Base-by-base conservation (phyloP, 1,140 invertebrate species). In the Aphelinus atriplicis region DNA sequence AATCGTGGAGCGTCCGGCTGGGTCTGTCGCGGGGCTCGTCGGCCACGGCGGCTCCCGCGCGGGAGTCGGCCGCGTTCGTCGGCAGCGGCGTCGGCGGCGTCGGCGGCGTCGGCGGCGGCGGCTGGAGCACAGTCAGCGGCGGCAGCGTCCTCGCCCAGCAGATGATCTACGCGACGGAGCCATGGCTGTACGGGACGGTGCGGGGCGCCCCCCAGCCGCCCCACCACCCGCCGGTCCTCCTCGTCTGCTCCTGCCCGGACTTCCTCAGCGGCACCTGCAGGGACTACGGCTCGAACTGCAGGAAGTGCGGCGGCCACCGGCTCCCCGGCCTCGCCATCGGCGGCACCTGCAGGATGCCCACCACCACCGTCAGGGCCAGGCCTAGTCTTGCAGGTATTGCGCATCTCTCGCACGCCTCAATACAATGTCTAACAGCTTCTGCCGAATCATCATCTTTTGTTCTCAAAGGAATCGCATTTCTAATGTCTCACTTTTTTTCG, bases 151-250 rank as follows among this genome's bases (percentile, higher is more conserved):
- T 95, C 73, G 93, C 92, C 57, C 93, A 93, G 83, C 94, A 93
- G 81, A 95, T 95, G 93, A 92, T 94, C 78, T 95, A 94, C 86
- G 92, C 83, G 1, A 26, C 26, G 26, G 94, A 95, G 78, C 92
- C 93, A 50, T 95, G 94, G 94, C 89, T 95, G 1, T 95, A 95
- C 79, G 93, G 93, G 72, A 93, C 93, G 2, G 91, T 94, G 1
- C 87, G 92, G 76, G 81, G 79, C 50, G n/a, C 79, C 42, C 66
- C 78, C 10, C 81, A 81, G 53, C 78, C 80, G 10, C 42, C 47
- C 9, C 68, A 66, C 4, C 6, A 60, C 1, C 85, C 92, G 81
- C 81, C 92, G 77, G 89, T 92, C 66, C 90, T 94, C 73, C 91
- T 94, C 79, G 89, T 94, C 81, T 94, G 93, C 90, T 92, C 93